Evolutionary conservation across 2,888 invertebrate genomes (phyloP).

Genomic region (Pachycephus smyrnensis): DNA sequence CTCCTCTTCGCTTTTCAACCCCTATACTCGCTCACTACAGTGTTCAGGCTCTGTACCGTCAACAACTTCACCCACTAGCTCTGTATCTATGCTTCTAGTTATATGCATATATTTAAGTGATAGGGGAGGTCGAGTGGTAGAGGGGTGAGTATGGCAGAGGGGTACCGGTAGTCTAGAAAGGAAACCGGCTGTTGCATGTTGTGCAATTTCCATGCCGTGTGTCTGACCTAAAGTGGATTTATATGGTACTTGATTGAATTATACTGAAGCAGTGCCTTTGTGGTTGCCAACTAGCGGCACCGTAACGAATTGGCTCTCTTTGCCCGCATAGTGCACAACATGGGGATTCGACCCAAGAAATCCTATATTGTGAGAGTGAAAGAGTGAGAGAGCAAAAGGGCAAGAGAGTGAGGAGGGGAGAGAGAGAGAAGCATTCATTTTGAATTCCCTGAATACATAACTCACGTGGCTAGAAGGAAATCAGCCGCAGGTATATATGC

Average conservation of each 20-base stretch:
- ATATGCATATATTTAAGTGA: neutral
- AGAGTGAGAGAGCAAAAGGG: too few relatives aligned
- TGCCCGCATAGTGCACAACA: neutral
- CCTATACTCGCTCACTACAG: neutral
- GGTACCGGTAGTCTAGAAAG: neutral
- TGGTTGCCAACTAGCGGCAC: neutral
- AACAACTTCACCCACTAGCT: neutral
- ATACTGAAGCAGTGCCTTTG: slow-evolving; percentile 14
- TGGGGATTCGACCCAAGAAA: neutral
- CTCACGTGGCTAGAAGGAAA: neutral
- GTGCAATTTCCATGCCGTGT: slow-evolving; percentile 19
- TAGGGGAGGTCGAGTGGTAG: neutral
- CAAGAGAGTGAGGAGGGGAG: too few relatives aligned
- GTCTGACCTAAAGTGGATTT: slow-evolving; percentile 14
- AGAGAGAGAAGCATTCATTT: neutral
- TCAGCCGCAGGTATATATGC: neutral
- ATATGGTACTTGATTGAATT: slow-evolving; percentile 26
- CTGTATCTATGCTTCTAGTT: neutral
- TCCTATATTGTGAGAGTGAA: neutral
- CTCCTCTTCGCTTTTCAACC: too few relatives aligned
- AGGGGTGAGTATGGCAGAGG: neutral
- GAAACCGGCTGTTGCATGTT: slow-evolving; percentile 30
- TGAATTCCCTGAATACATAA: neutral
- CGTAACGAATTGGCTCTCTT: neutral
- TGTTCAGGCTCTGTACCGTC: neutral